Conservation (phyloP, 2,888 invertebrate genomes). For the Villa cingulata region DNA sequence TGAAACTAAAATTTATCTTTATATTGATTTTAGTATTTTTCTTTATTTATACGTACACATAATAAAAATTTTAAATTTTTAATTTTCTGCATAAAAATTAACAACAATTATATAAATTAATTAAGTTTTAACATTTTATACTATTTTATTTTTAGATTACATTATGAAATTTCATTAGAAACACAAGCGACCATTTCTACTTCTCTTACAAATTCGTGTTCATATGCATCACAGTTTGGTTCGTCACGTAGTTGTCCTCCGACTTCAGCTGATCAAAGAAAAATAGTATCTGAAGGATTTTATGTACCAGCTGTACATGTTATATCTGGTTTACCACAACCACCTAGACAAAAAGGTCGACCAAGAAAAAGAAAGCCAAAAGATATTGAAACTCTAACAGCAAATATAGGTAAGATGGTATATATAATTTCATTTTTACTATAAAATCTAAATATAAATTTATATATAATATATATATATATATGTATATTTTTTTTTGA, state of each 20-base stretch:
- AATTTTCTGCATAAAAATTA: too few species aligned
- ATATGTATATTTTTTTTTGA: not conserved
- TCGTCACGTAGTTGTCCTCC: slow-evolving; percentile 35
- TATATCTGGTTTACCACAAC: slow-evolving; percentile 44
- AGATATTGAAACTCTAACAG: slow-evolving; percentile 74
- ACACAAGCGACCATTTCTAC: slow-evolving; percentile 27
- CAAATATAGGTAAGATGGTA: slow-evolving; percentile 69
- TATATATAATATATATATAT: not conserved
- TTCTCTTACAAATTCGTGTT: slow-evolving; percentile 37
- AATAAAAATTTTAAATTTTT: too few species aligned
- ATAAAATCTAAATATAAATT: too few species aligned
- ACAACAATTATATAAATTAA: too few species aligned
- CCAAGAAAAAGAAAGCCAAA: slow-evolving; percentile 87
- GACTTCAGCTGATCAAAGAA: slow-evolving; percentile 35
- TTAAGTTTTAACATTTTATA: too few species aligned
- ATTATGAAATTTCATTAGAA: slow-evolving; percentile 32
- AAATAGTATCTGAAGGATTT: slow-evolving; percentile 38
- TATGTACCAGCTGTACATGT: slow-evolving; percentile 41
- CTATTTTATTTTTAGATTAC: slow-evolving; percentile 31
- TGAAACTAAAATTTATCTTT: too few species aligned
- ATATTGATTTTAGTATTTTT: not conserved
- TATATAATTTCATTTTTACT: too few species aligned
- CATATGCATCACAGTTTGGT: slow-evolving; percentile 40
- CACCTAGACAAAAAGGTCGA: slow-evolving; percentile 79
- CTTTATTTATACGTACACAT: too few species aligned